A percentile compares a stretch with the other conserved stretches of the same genome.
Evolutionary conservation across 2,888 invertebrate genomes (phyloP).

Genomic region (Brachylomia viminalis): DNA sequence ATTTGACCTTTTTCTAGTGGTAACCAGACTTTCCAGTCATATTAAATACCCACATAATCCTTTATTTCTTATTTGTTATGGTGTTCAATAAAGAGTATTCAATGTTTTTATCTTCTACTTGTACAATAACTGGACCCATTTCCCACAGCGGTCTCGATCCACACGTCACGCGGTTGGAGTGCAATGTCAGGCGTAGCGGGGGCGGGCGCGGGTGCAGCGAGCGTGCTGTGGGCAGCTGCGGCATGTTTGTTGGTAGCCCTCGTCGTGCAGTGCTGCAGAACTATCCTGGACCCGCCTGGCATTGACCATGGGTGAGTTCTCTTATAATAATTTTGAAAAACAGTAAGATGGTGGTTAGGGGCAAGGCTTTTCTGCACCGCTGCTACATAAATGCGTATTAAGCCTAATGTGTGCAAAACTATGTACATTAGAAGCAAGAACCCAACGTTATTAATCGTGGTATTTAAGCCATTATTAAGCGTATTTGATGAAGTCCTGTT

Average conservation of each 20-base stretch:
- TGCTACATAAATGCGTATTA: not conserved
- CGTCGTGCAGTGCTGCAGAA: slow-evolving; percentile 89
- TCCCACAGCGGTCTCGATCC: slow-evolving; percentile 90
- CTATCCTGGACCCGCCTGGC: slow-evolving; percentile 86
- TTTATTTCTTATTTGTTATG: not conserved
- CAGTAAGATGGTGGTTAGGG: not conserved
- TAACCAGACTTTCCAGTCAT: not conserved
- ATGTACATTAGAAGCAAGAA: not conserved
- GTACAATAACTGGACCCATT: slow-evolving; percentile 9
- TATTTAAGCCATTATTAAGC: too few species aligned
- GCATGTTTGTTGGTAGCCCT: slow-evolving; percentile 89
- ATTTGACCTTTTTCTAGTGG: not conserved
- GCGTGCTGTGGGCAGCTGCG: slow-evolving; percentile 89
- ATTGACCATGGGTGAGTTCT: slow-evolving; percentile 74
- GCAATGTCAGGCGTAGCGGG: slow-evolving; percentile 78
- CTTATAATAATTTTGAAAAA: not conserved
- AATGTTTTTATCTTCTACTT: not conserved
- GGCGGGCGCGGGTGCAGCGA: slow-evolving; percentile 81
- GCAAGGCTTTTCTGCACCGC: not conserved
- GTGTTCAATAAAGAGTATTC: not conserved
- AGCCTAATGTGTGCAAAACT: not conserved
- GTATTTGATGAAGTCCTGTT: not conserved
- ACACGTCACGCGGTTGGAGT: slow-evolving; percentile 89
- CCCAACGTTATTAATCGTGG: too few species aligned
- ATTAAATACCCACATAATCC: not conserved